Conservation (phyloP, 2,888 invertebrate genomes). For the Nebria brevicollis region DNA sequence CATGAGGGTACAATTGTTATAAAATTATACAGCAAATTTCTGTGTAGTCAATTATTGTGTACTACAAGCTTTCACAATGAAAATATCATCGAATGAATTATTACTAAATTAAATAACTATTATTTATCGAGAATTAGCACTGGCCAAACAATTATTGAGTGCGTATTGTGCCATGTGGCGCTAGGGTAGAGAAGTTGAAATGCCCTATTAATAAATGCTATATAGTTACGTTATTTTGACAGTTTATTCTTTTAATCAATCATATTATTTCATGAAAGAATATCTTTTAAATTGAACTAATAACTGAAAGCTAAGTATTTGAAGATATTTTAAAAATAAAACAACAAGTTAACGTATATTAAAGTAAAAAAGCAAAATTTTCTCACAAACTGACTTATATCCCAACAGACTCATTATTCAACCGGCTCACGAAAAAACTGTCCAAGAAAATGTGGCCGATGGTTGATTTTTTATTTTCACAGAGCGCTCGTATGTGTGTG, state of each 20-base stretch:
- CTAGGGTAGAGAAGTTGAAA: no score
- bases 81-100: background rate
- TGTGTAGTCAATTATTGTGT: background rate
- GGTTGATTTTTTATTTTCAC: background rate
- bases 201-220: no score
- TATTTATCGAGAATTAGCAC: background rate
- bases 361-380: background rate
- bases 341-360: background rate
- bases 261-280: no score
- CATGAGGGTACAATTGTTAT: background rate
- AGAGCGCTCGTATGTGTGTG: background rate
- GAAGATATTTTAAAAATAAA: background rate
- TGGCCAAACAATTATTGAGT: background rate
- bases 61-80: background rate
- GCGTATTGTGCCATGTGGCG: no score
- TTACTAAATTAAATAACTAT: background rate
- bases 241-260: no score
- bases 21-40: background rate
- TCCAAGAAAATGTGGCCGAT: background rate
- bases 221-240: no score
- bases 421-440: constrained; percentile 32
- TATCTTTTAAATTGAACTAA: background rate
- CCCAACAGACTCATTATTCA: constrained; percentile 37
- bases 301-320: background rate
- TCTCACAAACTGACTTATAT: constrained; percentile 7